Evolutionary conservation across 2,888 invertebrate genomes (phyloP).

Genomic region (Mythimna pallens): DNA sequence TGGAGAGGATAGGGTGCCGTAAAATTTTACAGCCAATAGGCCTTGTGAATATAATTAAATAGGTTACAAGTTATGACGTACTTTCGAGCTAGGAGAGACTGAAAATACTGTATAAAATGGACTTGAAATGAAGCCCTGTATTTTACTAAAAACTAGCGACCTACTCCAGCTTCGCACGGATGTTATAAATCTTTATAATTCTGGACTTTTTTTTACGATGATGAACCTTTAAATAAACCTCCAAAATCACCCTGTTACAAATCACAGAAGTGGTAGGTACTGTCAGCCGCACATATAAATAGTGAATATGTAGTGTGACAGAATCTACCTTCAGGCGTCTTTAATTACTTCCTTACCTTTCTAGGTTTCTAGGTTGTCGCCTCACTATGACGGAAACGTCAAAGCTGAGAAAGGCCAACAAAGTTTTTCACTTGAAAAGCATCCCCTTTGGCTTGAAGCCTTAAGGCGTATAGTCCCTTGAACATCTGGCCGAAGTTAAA

Average conservation of each 20-base stretch:
- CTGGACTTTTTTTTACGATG: too few species aligned
- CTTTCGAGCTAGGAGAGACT: conserved; percentile 4
- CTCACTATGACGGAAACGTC: conserved; percentile 50
- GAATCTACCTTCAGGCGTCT: conserved; percentile 52
- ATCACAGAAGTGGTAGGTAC: not conserved
- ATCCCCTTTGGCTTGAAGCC: conserved; percentile 40
- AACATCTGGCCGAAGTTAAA: too few species aligned
- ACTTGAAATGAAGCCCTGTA: not conserved
- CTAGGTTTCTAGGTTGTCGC: conserved; percentile 67
- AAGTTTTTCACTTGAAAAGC: conserved; percentile 60
- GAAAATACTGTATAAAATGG: not conserved
- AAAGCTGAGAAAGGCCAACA: conserved; percentile 64
- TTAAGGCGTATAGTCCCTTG: not conserved
- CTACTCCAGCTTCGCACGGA: too few species aligned
- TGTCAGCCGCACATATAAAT: conserved; percentile 8
- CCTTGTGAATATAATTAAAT: conserved; percentile 64
- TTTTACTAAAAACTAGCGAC: not conserved
- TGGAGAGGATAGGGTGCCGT: conserved; percentile 53
- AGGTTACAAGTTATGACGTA: conserved; percentile 15
- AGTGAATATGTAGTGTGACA: conserved; percentile 12
- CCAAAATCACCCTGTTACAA: not conserved
- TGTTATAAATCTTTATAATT: too few species aligned
- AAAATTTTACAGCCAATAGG: conserved; percentile 65
- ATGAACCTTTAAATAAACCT: not conserved
- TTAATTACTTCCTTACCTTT: conserved; percentile 66